Evolutionary conservation across 1,140 invertebrate genomes (phyloP), one percentile per base, ranked within the genome.

Genomic region (Centruroides sculpturatus): DNA sequence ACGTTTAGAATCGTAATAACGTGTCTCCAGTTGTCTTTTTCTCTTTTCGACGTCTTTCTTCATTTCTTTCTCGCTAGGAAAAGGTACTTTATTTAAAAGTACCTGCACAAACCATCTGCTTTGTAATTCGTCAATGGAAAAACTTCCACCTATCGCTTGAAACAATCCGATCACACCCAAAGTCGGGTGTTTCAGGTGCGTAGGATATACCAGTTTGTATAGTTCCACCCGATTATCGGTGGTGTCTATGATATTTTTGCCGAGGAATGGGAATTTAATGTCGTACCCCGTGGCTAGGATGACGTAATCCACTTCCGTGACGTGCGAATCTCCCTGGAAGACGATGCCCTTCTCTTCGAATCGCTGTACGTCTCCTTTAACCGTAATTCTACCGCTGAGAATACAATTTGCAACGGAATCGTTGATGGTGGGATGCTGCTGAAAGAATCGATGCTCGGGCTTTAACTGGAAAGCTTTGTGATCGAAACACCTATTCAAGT

Each of bases 391-490:
- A 4, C 59, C 63, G 6, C 47, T 72, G 59, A 75, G 69, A 34
- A 80, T 70, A 35, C 75, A 69, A 58, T 76, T 74, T 5, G 78
- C 75, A 5, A 80, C 63, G 34, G 75, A 73, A 64, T 80, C 78
- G 62, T 78, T 79, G 9, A 80, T 74, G 34, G 76, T 79, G 6
- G 77, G 76, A 66, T 80, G 78, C 53, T 78, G 76, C 12, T 68
- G 65, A 46, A 70, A 70, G 11, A 73, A 23, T 10, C 70, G 52
- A 61, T 79, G 23, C 23, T 23, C 2, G 2, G 23, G 23, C 23
- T 23, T 23, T 23, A 23, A 23, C 23, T 23, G 23, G 74, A 48
- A 35, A 13, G 34, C 5, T 13, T 51, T 2, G 23, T 57, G 56
- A 66, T 78, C 73, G 65, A 80, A 76, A 13, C 70, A 62, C 12